Evolutionary conservation across 2,888 invertebrate species (phyloP), one percentile per base, ranked within the genome.

Genomic region (Drosophila helvetica): DNA sequence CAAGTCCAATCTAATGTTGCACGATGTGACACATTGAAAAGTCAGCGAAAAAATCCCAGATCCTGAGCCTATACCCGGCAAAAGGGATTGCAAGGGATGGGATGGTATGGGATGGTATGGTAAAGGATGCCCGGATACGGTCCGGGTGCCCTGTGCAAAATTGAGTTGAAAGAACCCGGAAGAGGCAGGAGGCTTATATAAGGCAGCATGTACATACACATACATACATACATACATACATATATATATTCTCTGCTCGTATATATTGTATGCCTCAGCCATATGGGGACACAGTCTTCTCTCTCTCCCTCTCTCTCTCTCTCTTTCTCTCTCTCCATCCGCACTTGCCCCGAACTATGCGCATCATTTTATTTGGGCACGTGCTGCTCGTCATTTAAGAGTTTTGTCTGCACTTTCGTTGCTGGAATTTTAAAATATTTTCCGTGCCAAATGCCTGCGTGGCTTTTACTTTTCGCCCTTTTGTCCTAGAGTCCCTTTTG

Each of bases 311-410:
- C 10, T 18, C 19, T 22, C 2, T n/a, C 53, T 17, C 12, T 30
- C 12, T 52, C 51, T 38, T 48, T 52, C 52, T 53, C 17, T 15
- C 46, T 15, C 10, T 10, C 30, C 4, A 10, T 30, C 30, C 30
- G 30, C 56, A 38, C 42, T 43, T 47, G 46, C 74, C 53, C 61
- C 71, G 62, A 67, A 72, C 75, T 77, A 66, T 74, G 71, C 75
- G 75, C 64, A 56, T 68, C 80, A 79, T 85, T 82, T 72, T 80
- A 83, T 84, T 84, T 77, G 81, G 78, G 87, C 88, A 85, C 85
- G 85, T 85, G 85, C 88, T 86, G 75, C 82, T 86, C 85, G 89
- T 88, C 89, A 88, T 89, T 88, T 89, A 86, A 82, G 84, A 89
- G 77, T 84, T 82, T 89, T 88, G 86, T 88, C 86, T 86, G 86